Conservation (phyloP, 1,140 invertebrate species). For the Drosophila melanica region DNA sequence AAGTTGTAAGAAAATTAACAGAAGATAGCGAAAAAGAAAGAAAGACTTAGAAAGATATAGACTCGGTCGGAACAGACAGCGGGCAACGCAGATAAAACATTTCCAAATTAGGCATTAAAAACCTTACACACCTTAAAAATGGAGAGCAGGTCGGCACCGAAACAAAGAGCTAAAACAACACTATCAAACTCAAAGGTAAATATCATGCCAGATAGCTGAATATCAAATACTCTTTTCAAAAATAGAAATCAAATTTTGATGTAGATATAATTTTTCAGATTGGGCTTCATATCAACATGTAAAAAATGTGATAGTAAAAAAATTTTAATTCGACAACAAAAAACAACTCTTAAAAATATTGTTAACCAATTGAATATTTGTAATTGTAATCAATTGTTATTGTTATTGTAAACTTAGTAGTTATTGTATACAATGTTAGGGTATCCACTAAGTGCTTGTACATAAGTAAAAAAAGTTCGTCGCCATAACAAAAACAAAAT, state of each 20-base stretch:
- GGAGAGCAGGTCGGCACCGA: conserved; percentile 20
- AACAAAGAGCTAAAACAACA: conserved; percentile 26
- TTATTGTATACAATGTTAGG: background rate
- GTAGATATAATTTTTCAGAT: too few relatives aligned
- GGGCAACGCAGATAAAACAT: conserved; percentile 32
- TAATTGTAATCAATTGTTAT: too few relatives aligned
- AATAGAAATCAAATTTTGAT: too few relatives aligned
- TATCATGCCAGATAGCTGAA: background rate
- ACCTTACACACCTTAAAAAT: conserved; percentile 44
- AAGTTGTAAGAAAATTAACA: background rate
- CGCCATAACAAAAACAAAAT: conserved; percentile 19
- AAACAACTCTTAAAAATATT: too few relatives aligned
- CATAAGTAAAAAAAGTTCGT: conserved; percentile 39
- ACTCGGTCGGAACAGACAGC: background rate
- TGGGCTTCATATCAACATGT: too few relatives aligned
- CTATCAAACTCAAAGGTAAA: conserved; percentile 4
- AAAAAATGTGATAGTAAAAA: background rate
- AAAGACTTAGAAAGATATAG: background rate
- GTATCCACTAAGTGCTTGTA: conserved; percentile 3
- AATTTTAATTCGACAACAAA: too few relatives aligned
- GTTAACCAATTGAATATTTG: too few relatives aligned
- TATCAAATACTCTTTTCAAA: conserved; percentile 2
- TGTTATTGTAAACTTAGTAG: background rate
- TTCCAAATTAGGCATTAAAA: conserved; percentile 30
- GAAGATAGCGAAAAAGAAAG: background rate